Base-by-base conservation (phyloP, 2,113 vertebrate species). In the Hipposideros armiger region DNA sequence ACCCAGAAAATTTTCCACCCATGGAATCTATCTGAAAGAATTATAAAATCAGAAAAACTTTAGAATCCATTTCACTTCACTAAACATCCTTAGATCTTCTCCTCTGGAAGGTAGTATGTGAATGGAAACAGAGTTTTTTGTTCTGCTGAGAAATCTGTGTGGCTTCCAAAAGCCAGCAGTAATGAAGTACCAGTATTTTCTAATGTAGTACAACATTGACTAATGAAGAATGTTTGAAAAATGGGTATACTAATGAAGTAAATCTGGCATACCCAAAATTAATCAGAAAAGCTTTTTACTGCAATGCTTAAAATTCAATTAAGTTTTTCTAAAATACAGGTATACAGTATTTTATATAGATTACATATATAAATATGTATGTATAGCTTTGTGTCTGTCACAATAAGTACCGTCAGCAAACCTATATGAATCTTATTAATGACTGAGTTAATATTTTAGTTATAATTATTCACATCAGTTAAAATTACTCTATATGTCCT, bases 381-480 rank as follows among this genome's bases (percentile, higher is more conserved):
- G 64, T 78, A 67, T 42, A 36, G 72, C 30, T 88, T 52, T 85
- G 3, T 91, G 1, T 76, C 11, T 94, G 60, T 64, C 40, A 78
- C 28, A 90, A 11, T 87, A 74, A 67, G 60, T 42, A 89, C 0
- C 40, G n/a, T 69, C 62, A 92, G 14, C 11, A 82, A 81, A 82
- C 14, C 47, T 69, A 93, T 77, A 42, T 94, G 11, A 95, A 69
- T 91, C 28, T 52, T 76, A 70, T 22, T 83, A 45, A 84, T 95
- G 36, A 90, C 36, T 80, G 83, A 47, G 84, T 88, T 58, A 88
- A 10, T 72, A 14, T 83, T 83, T 64, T 78, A 85, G 24, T 69
- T 92, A n/a, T 20, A 15, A 40, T 45, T 83, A 86, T 72, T 86
- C 22, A 91, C 6, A 74, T 70, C 19, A 78, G 40, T 86, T 95